phyloP scores from a whole-genome alignment of 2,888 invertebrate species.

The Nomada ruficornis region DNA sequence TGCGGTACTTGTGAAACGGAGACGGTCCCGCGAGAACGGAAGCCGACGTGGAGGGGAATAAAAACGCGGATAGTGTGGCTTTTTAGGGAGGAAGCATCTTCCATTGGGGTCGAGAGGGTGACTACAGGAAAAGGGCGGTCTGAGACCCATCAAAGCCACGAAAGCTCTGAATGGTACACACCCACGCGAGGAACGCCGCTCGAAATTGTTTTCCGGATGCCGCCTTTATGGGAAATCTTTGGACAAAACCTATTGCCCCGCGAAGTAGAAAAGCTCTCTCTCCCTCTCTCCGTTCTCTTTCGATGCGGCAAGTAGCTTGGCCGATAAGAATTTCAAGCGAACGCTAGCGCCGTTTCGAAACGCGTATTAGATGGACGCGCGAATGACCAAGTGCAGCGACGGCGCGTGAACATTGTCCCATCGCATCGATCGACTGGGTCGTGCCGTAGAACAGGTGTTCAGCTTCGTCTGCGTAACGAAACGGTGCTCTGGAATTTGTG shows the following conservation, averaged over 20 bases:
- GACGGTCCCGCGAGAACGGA: slow-evolving; percentile 45
- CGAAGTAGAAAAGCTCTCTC: slow-evolving; percentile 29
- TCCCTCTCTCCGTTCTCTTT: no score
- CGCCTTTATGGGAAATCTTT: slow-evolving; percentile 65
- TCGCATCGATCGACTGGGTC: slow-evolving; percentile 14
- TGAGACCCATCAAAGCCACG: slow-evolving; percentile 79
- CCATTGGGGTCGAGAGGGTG: slow-evolving; percentile 65
- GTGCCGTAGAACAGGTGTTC: background rate
- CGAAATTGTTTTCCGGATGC: slow-evolving; percentile 70
- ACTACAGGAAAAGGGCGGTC: slow-evolving; percentile 80
- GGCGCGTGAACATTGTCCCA: slow-evolving; percentile 31
- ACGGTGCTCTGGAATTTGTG: slow-evolving; percentile 13
- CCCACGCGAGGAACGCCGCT: slow-evolving; percentile 58
- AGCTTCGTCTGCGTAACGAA: background rate
- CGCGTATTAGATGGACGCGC: slow-evolving; percentile 38
- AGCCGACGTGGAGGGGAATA: slow-evolving; percentile 51
- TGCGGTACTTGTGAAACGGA: slow-evolving; percentile 45
- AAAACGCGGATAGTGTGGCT: slow-evolving; percentile 73
- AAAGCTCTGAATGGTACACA: slow-evolving; percentile 73
- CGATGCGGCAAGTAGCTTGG: background rate
- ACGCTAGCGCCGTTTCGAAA: slow-evolving; percentile 11
- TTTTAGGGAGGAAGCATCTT: slow-evolving; percentile 72
- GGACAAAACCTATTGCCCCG: slow-evolving; percentile 53
- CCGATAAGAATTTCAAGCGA: background rate
- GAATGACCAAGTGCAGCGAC: slow-evolving; percentile 41